phyloP scores from a whole-genome alignment of 1,140 invertebrate species.

The Magallana ariakensis region DNA sequence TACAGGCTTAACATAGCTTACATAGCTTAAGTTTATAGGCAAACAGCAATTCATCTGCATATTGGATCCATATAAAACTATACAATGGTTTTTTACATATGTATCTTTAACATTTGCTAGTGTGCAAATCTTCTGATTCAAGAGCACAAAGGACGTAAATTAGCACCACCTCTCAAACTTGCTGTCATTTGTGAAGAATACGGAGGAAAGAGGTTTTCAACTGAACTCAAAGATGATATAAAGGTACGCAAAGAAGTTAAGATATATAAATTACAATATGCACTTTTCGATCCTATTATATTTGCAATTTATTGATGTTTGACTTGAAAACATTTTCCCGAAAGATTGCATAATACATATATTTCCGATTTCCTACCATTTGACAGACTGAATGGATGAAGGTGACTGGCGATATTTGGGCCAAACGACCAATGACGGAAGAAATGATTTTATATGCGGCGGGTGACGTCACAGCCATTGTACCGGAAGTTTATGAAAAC shows the following conservation, averaged over 20 bases:
- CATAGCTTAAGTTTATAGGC: too few relatives aligned
- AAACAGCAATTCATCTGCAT: too few relatives aligned
- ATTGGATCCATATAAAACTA: too few relatives aligned
- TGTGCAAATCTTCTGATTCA: conserved; percentile 93
- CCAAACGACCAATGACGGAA: conserved; percentile 90
- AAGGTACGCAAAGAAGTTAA: neutral
- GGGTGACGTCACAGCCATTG: conserved; percentile 91
- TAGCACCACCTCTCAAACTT: conserved; percentile 96
- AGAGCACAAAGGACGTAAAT: conserved; percentile 92
- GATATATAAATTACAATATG: too few relatives aligned
- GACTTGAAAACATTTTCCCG: too few relatives aligned
- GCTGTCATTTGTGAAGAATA: conserved; percentile 93
- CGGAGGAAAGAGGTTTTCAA: conserved; percentile 84
- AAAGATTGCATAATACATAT: neutral
- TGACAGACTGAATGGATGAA: conserved; percentile 75
- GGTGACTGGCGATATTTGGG: conserved; percentile 92
- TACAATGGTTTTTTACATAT: too few relatives aligned
- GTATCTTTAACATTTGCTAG: too few relatives aligned
- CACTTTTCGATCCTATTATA: too few relatives aligned
- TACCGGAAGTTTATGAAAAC: conserved; percentile 90
- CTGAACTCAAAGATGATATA: neutral
- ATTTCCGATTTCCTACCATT: too few relatives aligned
- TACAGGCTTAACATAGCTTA: too few relatives aligned
- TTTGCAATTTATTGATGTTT: too few relatives aligned
- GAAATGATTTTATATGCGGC: conserved; percentile 96